Conservation (phyloP, 1,140 invertebrate species). For the Arctopsyche grandis region DNA sequence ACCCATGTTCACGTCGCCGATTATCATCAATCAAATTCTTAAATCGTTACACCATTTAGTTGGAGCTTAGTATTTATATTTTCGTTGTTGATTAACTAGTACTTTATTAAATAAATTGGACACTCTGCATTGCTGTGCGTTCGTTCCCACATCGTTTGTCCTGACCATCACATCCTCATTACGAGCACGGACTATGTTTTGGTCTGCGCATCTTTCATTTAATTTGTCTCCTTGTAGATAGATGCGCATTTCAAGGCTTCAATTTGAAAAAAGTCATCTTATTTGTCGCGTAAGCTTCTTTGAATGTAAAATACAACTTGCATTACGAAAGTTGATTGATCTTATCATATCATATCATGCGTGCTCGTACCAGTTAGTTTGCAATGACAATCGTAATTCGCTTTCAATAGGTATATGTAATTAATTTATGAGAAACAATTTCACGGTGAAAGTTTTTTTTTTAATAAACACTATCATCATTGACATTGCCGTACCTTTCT, state of each 20-base stretch:
- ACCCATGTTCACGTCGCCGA: no score
- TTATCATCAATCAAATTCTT: no score
- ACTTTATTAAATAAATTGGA: not conserved
- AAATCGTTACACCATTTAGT: no score
- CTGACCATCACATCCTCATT: constrained; percentile 12
- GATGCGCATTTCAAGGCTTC: not conserved
- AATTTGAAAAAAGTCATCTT: no score
- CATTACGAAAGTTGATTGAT: no score
- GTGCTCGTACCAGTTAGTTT: no score
- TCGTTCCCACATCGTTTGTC: constrained; percentile 20
- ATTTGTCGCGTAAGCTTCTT: not conserved
- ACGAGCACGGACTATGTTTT: not conserved
- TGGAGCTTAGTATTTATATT: not conserved
- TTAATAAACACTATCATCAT: not conserved
- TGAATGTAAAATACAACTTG: no score
- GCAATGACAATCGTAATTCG: not conserved
- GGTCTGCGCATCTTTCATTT: not conserved
- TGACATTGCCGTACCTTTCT: constrained; percentile 9
- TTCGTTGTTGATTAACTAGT: not conserved
- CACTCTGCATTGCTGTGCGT: constrained; percentile 12
- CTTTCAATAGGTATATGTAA: not conserved
- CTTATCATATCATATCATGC: no score
- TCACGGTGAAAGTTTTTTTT: constrained; percentile 8
- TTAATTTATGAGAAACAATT: constrained; percentile 1
- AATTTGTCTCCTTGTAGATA: not conserved